Evolutionary conservation across 1,140 invertebrate genomes (phyloP).

Genomic region (Lasioglossum baleicum): DNA sequence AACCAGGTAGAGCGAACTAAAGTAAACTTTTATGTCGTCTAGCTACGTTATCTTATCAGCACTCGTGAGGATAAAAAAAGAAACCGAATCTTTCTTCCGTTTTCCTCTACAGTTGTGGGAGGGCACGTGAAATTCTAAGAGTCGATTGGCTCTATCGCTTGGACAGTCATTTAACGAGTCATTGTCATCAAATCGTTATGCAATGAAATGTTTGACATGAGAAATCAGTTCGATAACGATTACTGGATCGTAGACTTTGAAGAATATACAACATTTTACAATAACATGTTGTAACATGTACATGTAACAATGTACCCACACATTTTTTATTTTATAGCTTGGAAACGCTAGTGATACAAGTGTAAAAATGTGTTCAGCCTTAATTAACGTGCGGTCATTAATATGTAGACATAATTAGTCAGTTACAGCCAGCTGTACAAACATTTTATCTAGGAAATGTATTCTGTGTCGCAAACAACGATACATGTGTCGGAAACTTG

Average conservation of each 20-base stretch:
- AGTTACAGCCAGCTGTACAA: slow-evolving; percentile 14
- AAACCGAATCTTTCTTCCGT: not conserved
- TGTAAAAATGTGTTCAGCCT: not conserved
- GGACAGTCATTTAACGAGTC: not conserved
- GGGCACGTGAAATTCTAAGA: not conserved
- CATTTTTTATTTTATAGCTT: not conserved
- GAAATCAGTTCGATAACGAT: not conserved
- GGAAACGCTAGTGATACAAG: not conserved
- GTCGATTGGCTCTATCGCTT: not conserved
- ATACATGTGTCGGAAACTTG: not conserved
- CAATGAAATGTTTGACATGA: not conserved
- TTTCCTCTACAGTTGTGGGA: not conserved
- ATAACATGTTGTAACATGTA: too few species aligned
- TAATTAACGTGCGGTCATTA: not conserved
- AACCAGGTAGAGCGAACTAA: not conserved
- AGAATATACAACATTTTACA: too few species aligned
- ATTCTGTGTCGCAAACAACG: not conserved
- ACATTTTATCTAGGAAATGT: not conserved
- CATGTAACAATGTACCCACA: too few species aligned
- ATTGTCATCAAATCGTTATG: not conserved
- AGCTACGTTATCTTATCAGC: slow-evolving; percentile 16
- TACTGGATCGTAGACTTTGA: not conserved
- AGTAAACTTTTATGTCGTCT: not conserved
- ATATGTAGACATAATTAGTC: not conserved
- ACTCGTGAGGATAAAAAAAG: too few species aligned